Evolutionary conservation across 2,113 vertebrate genomes (phyloP).

Genomic region (Poeciliopsis turrubarensis): DNA sequence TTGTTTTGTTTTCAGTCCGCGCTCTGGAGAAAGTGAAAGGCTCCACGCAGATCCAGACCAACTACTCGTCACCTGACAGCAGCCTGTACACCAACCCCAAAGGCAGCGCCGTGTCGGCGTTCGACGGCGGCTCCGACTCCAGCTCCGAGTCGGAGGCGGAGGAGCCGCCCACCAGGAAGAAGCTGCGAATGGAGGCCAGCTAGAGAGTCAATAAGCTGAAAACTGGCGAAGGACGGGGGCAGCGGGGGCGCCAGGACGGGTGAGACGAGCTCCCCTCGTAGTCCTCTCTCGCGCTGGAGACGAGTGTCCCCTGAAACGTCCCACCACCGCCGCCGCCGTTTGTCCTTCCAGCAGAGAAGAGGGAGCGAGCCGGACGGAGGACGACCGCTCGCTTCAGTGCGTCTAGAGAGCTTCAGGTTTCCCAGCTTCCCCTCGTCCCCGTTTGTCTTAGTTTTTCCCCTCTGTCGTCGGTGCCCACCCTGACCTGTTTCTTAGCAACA

Average conservation of each 20-base stretch:
- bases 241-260: slow-evolving; percentile 37
- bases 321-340: slow-evolving; percentile 32
- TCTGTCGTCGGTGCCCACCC: slow-evolving; percentile 36
- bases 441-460: slow-evolving; percentile 33
- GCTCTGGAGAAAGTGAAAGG: slow-evolving; percentile 98
- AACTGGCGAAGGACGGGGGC: not conserved
- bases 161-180: slow-evolving; percentile 94
- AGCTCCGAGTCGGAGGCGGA: slow-evolving; percentile 95
- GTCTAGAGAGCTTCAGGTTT: slow-evolving; percentile 69
- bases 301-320: slow-evolving; percentile 48
- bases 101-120: slow-evolving; percentile 97
- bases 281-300: slow-evolving; percentile 65
- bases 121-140: slow-evolving; percentile 96
- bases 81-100: slow-evolving; percentile 99
- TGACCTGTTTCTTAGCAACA: slow-evolving; percentile 31
- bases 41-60: slow-evolving; percentile 91
- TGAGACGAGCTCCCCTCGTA: slow-evolving; percentile 43
- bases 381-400: slow-evolving; percentile 41
- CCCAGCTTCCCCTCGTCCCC: slow-evolving; percentile 21
- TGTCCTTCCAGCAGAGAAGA: slow-evolving; percentile 50
- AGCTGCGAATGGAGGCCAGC: slow-evolving; percentile 93
- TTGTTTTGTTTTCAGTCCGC: slow-evolving; percentile 81
- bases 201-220: slow-evolving; percentile 66
- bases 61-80: slow-evolving; percentile 92
- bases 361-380: slow-evolving; percentile 64